Evolutionary conservation across 2,888 invertebrate genomes (phyloP).

Genomic region (Amorpha juglandis): DNA sequence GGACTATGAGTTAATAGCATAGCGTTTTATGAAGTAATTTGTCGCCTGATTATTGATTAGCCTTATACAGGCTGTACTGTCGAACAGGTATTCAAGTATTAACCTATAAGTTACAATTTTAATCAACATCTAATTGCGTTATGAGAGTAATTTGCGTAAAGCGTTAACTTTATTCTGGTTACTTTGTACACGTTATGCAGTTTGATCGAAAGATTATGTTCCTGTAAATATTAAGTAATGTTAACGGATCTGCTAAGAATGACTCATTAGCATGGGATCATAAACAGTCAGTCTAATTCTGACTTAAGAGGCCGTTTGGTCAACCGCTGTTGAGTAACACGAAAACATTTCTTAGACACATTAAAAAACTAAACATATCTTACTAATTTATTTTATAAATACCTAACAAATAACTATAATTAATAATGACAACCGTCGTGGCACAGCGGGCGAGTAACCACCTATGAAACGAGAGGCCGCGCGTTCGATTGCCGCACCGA

Average conservation of each 20-base stretch:
- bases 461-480: no score
- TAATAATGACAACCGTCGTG: no score
- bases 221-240: conserved; percentile 61
- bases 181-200: background rate
- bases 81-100: background rate
- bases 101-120: background rate
- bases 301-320: conserved; percentile 44
- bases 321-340: conserved; percentile 18
- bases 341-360: no score
- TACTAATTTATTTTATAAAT: no score
- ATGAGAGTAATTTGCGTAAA: background rate
- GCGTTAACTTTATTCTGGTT: background rate
- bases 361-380: no score
- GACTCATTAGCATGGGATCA: conserved; percentile 68
- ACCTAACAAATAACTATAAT: no score
- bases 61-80: background rate
- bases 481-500: no score
- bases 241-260: conserved; percentile 69
- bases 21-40: background rate
- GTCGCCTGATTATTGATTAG: background rate
- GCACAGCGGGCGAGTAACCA: no score
- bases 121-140: background rate
- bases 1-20: background rate
- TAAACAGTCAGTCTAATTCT: conserved; percentile 56
- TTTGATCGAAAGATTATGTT: background rate